Percentiles rank a stretch among this genome's conserved stretches.
Evolutionary conservation across 2,888 invertebrate genomes (phyloP).

Genomic region (Leistus spinibarbis): DNA sequence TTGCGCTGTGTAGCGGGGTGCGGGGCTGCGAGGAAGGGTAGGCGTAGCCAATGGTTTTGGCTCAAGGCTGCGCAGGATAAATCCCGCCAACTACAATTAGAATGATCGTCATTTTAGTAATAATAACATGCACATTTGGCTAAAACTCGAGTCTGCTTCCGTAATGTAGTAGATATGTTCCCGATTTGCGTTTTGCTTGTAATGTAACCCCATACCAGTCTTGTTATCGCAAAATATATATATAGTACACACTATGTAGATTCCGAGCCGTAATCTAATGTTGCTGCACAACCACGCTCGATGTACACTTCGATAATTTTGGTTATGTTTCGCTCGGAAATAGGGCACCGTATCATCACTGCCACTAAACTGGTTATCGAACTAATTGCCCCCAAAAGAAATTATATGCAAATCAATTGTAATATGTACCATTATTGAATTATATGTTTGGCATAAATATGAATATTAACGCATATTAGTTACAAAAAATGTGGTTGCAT

Average conservation of each 20-base stretch:
- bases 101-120: constrained; percentile 33
- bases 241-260: neutral
- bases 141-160: constrained; percentile 5
- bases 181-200: neutral
- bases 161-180: neutral
- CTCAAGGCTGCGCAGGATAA: neutral
- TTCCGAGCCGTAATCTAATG: neutral
- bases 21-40: neutral
- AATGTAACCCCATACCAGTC: too few relatives aligned
- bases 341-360: neutral
- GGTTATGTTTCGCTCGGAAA: neutral
- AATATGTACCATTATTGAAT: too few relatives aligned
- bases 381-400: neutral
- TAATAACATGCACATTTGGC: constrained; percentile 23
- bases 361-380: neutral
- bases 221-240: neutral
- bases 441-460: too few relatives aligned
- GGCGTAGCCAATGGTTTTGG: neutral
- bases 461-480: too few relatives aligned
- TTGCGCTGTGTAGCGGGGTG: neutral
- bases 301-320: neutral
- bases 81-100: constrained; percentile 19
- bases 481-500: too few relatives aligned
- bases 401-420: neutral
- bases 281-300: neutral